Percentiles rank a stretch among this genome's conserved stretches.
Evolutionary conservation across 2,113 vertebrate genomes (phyloP).

Genomic region (Microtus montanus): DNA sequence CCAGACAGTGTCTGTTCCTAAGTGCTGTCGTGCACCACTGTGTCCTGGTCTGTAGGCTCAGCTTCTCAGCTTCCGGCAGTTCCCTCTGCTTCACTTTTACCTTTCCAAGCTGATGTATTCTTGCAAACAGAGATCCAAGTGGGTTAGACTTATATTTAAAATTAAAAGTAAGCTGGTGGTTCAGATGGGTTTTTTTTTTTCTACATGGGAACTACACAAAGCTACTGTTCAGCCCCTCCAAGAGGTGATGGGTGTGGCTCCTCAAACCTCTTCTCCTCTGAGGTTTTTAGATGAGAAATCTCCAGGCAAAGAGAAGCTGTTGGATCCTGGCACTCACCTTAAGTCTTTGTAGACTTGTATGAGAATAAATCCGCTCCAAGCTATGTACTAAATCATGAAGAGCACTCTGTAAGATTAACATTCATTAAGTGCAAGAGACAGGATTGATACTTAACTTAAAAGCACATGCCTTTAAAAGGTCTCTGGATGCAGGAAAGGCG

Average conservation of each 20-base stretch:
- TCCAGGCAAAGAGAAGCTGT: neutral
- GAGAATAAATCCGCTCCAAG: neutral
- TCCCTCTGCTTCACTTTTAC: neutral
- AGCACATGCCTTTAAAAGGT: neutral
- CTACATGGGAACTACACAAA: neutral
- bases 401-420: neutral
- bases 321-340: neutral
- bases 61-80: neutral
- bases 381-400: neutral
- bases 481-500: neutral
- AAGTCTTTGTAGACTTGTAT: neutral
- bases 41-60: neutral
- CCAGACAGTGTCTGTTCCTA: neutral
- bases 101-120: neutral
- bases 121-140: neutral
- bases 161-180: neutral
- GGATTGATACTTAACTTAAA: neutral
- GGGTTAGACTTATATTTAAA: slow-evolving; percentile 19
- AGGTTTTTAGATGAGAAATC: neutral
- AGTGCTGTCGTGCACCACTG: too few relatives aligned
- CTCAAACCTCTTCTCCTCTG: neutral
- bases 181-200: neutral
- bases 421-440: neutral
- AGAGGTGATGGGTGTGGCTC: neutral
- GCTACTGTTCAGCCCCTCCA: neutral